A percentile compares a stretch with the other conserved stretches of the same genome.
Conservation (phyloP, 35 echinoderm and acorn worm species). For the Antedon bifida region DNA sequence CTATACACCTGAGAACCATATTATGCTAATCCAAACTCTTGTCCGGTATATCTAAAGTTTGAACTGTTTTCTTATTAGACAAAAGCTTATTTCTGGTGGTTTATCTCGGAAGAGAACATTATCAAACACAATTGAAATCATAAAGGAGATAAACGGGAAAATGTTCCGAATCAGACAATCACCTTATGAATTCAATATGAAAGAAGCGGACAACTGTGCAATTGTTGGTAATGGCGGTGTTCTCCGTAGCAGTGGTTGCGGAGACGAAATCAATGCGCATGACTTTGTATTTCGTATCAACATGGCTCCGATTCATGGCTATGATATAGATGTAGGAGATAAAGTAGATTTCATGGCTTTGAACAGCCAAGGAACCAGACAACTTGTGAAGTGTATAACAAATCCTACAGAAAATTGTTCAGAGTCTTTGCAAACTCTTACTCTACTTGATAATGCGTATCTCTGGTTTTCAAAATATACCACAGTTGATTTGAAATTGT, state of each 20-base stretch:
- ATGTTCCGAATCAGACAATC: not conserved
- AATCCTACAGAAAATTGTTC: not conserved
- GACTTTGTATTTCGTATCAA: slow-evolving; percentile 1
- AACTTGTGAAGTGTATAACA: not conserved
- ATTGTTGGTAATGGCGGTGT: not conserved
- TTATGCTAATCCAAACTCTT: no score
- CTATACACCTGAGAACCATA: no score
- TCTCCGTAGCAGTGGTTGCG: not conserved
- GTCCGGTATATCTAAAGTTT: no score
- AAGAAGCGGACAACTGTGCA: not conserved
- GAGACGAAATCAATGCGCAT: not conserved
- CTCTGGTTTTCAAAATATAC: not conserved
- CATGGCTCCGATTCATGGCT: not conserved
- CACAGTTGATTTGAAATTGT: not conserved
- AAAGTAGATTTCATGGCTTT: not conserved
- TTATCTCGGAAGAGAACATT: not conserved
- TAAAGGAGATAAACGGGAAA: not conserved
- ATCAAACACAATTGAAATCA: not conserved
- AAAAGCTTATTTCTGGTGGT: not conserved
- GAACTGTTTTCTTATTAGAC: not conserved
- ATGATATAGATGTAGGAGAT: not conserved
- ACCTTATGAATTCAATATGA: not conserved
- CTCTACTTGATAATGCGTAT: not conserved
- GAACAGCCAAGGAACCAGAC: not conserved
- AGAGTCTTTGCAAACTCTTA: not conserved